phyloP scores from a whole-genome alignment of 2,797 vertebrate species.

The Chromis chromis region DNA sequence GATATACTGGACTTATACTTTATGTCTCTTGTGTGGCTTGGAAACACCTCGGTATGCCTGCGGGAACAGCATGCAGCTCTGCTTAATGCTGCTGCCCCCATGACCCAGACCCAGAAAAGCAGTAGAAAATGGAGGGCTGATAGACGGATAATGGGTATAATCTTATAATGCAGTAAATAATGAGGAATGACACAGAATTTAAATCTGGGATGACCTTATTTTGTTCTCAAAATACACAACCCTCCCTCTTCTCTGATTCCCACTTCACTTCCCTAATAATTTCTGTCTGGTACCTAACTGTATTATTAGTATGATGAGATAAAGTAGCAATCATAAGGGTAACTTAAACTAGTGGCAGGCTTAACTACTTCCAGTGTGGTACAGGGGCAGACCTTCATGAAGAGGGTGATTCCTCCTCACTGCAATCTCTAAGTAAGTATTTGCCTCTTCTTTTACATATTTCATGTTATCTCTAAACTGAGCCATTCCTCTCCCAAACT shows the following conservation, averaged over 20 bases:
- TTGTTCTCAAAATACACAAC: background rate
- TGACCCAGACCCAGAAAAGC: no score
- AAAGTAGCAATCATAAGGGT: background rate
- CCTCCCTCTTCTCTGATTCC: background rate
- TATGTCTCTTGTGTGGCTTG: no score
- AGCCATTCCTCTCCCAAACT: background rate
- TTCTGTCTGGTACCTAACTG: background rate
- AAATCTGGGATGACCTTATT: no score
- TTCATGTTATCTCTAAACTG: background rate
- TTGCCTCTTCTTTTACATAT: background rate
- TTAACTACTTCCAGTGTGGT: background rate
- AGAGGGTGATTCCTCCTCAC: background rate
- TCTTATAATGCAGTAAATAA: background rate
- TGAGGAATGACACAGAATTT: background rate
- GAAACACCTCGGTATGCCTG: no score
- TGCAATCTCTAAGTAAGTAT: background rate
- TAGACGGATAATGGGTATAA: background rate
- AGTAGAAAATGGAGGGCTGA: no score
- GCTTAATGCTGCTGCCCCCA: no score
- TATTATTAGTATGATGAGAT: background rate
- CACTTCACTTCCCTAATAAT: background rate
- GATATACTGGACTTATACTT: no score
- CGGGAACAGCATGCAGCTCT: no score
- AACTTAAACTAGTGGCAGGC: background rate
- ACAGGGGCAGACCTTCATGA: background rate